Evolutionary conservation across 2,888 invertebrate genomes (phyloP).

Genomic region (Corythucha ciliata): DNA sequence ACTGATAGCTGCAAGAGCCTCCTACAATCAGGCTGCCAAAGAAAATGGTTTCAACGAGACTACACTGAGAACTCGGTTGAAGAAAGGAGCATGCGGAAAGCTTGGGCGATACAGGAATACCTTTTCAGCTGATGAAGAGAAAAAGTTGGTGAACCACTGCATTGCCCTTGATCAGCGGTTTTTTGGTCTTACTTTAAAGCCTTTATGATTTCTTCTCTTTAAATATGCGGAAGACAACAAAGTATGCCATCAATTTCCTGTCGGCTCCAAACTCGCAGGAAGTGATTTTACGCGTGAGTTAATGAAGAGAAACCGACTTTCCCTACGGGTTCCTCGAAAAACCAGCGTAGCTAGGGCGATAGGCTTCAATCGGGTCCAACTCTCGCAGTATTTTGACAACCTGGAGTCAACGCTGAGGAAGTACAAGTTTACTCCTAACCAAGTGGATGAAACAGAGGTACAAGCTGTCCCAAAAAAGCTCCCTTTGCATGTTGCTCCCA

Average conservation of each 20-base stretch:
- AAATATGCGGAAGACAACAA: neutral
- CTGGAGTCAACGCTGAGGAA: constrained; percentile 4
- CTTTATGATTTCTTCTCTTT: constrained; percentile 2
- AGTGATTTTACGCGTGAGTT: neutral
- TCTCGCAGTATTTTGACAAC: constrained; percentile 18
- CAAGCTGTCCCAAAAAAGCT: constrained; percentile 14
- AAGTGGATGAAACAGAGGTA: constrained; percentile 29
- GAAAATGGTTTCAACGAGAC: neutral
- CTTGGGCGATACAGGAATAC: constrained; percentile 13
- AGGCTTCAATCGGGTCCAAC: no score
- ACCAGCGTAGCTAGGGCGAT: neutral
- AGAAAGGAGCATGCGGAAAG: constrained; percentile 7
- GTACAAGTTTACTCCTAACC: constrained; percentile 20
- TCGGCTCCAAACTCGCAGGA: neutral
- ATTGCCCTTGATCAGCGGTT: neutral
- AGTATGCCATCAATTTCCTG: constrained; percentile 2
- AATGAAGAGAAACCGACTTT: neutral
- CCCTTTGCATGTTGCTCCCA: constrained; percentile 27
- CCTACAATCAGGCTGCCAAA: constrained; percentile 5
- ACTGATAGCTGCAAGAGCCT: neutral
- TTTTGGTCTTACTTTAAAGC: neutral
- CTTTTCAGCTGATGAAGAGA: constrained; percentile 10
- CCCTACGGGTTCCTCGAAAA: neutral
- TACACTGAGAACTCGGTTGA: neutral
- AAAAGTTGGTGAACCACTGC: constrained; percentile 11